Evolutionary conservation across 2,113 vertebrate species (phyloP).

Genomic region (Clarias macrocephalus): DNA sequence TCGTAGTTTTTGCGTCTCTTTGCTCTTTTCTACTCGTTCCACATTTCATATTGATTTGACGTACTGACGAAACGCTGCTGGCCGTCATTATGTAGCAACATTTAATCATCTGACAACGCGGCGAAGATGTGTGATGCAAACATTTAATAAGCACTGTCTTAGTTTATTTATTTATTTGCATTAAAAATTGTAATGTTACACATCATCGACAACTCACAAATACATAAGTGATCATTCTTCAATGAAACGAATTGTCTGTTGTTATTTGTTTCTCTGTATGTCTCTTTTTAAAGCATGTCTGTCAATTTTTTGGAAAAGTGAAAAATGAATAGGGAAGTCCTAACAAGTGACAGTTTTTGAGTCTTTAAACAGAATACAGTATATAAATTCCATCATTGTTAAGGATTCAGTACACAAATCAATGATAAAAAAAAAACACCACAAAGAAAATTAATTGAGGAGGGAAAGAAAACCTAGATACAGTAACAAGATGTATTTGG

Average conservation of each 20-base stretch:
- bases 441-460: no score
- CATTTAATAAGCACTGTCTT: neutral
- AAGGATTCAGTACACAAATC: no score
- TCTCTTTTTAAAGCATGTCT: no score
- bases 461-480: no score
- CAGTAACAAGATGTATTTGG: no score
- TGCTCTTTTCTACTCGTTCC: neutral
- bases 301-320: no score
- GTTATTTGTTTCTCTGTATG: no score
- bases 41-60: neutral
- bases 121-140: neutral
- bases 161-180: neutral
- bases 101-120: neutral
- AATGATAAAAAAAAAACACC: no score
- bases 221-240: neutral
- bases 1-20: neutral
- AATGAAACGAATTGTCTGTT: neutral
- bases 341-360: no score
- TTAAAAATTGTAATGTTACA: neutral
- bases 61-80: neutral
- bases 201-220: neutral
- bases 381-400: no score
- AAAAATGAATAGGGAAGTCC: no score
- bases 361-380: no score
- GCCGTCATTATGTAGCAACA: neutral